Evolutionary conservation across 2,113 vertebrate species (phyloP).

Genomic region (Ophthalmolycus amberensis): DNA sequence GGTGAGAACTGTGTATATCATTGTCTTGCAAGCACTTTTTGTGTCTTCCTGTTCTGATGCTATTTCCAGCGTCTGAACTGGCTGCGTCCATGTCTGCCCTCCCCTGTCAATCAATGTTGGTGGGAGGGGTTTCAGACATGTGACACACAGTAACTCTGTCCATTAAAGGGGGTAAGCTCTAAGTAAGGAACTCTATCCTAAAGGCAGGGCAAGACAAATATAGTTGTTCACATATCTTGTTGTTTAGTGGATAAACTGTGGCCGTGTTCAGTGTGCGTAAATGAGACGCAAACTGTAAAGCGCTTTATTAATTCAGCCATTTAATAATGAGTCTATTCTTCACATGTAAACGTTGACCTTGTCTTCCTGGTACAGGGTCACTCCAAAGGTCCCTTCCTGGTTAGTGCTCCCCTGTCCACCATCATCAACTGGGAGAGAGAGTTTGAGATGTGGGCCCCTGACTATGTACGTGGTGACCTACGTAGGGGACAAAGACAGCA

Average conservation of each 20-base stretch:
- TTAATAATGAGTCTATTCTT: neutral
- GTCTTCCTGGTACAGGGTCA: conserved; percentile 86
- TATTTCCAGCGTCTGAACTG: neutral
- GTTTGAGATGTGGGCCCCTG: conserved; percentile 99
- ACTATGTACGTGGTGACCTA: conserved; percentile 99
- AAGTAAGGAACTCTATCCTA: conserved; percentile 68
- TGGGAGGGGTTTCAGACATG: conserved; percentile 52
- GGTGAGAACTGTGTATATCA: conserved; percentile 75
- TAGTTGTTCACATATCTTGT: conserved; percentile 1
- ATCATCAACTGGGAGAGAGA: conserved; percentile 99
- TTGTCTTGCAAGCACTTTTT: neutral
- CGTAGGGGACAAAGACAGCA: conserved; percentile 95
- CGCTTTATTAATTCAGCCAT: neutral
- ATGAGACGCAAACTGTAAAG: too few relatives aligned
- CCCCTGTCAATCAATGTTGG: conserved; percentile 47
- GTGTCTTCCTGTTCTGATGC: neutral
- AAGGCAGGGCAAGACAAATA: conserved; percentile 62
- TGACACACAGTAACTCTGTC: conserved; percentile 67
- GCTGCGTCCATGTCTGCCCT: conserved; percentile 53
- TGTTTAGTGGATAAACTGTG: neutral
- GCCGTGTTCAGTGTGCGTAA: too few relatives aligned
- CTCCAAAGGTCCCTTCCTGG: conserved; percentile 97
- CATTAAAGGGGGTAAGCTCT: conserved; percentile 68
- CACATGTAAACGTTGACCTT: neutral
- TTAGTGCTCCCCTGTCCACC: conserved; percentile 96